Conservation (phyloP, 2,888 invertebrate genomes). For the Operophtera brumata region DNA sequence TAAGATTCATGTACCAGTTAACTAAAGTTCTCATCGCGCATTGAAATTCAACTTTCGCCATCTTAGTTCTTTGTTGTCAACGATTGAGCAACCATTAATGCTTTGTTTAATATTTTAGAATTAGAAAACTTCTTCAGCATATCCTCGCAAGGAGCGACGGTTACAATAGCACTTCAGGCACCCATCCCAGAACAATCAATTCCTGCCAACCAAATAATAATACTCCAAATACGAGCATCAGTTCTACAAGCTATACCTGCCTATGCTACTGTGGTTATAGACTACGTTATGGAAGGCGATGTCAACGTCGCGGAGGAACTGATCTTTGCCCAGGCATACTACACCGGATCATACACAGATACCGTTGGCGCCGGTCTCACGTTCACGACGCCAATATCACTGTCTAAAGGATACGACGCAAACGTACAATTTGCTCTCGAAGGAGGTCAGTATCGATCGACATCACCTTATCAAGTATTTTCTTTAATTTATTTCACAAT, state of each 20-base stretch:
- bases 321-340: constrained; percentile 31
- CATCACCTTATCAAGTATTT: background rate
- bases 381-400: constrained; percentile 27
- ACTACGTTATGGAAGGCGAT: constrained; percentile 5
- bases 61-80: too few species aligned
- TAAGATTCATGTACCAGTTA: background rate
- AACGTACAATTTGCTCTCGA: constrained; percentile 36
- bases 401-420: constrained; percentile 34
- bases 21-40: too few species aligned
- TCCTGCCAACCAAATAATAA: constrained; percentile 8
- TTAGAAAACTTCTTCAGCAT: constrained; percentile 24
- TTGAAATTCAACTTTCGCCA: too few species aligned
- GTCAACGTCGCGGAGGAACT: background rate
- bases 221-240: constrained; percentile 10
- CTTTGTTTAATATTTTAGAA: constrained; percentile 23
- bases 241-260: constrained; percentile 6
- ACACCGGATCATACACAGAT: constrained; percentile 35
- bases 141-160: constrained; percentile 13
- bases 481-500: too few species aligned
- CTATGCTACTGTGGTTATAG: constrained; percentile 15
- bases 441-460: constrained; percentile 36
- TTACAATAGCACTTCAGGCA: constrained; percentile 17
- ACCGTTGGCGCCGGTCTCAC: constrained; percentile 23
- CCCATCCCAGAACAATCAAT: constrained; percentile 18
- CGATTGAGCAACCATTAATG: background rate